Evolutionary conservation across 2,113 vertebrate species (phyloP), one percentile per base, ranked within the genome.

Genomic region (Nestor notabilis): DNA sequence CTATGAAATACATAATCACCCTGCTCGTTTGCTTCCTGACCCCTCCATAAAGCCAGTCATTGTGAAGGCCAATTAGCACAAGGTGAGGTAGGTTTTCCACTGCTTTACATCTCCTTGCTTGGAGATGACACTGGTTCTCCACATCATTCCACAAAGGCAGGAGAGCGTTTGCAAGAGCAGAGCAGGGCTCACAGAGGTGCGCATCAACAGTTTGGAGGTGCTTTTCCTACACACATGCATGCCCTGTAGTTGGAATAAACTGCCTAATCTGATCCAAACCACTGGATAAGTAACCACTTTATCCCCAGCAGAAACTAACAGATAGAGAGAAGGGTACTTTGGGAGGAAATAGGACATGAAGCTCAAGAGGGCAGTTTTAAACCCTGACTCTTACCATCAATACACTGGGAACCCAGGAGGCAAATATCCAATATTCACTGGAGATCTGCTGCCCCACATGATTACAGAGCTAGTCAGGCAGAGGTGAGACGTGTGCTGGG

Each of bases 381-480:
- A 79, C 2, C 8, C 70, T 39, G 44, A 10, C 49, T 88, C 41
- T 56, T 29, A 31, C 49, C 58, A 64, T 33, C 49, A 27, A 27
- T 33, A 41, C 47, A 43, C 41, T 19, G 52, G 80, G 83, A 97
- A 44, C 21, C 66, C 49, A 76, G 58, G 78, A 92, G 87, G 63
- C 71, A 94, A 95, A 93, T 39, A 90, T 8, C 71, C 58, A 69
- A 5, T 71, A 61, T 44, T 76, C 94, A 39, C 81, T 82, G 75
- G 85, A 85, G 88, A 70, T 33, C 29, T 71, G 91, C 87, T 87
- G 83, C 76, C 95, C 95, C 0, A 3, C 68, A 31, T 11, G 52
- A 95, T 79, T 87, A 83, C 86, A 72, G 87, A 91, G 78, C 79
- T 68, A 89, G 83, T 72, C 80, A 89, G 81, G 96, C 91, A 93